These are phyloP conservation scores for Eremophila alpestris DNA, from an alignment of 2,797 vertebrate species.

Conservation along the genomic window DNA sequence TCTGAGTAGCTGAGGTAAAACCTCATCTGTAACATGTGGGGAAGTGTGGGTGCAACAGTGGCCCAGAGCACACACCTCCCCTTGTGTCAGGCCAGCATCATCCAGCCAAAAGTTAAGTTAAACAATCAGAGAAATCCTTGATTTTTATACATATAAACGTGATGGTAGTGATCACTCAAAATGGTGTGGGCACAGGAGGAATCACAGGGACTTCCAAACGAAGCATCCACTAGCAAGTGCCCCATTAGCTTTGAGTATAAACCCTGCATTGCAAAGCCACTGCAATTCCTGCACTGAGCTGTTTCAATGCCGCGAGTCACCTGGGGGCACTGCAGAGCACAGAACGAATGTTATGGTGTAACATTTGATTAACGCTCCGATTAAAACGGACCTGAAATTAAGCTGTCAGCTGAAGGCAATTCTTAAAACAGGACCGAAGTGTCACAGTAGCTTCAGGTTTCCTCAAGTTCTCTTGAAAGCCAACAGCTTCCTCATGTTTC, in stretches of 20 bases:
- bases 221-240: not conserved
- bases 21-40: not conserved
- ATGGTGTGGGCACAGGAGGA: not conserved
- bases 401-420: not conserved
- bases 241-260: not conserved
- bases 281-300: not conserved
- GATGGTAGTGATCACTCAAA: not conserved
- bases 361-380: not conserved
- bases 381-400: not conserved
- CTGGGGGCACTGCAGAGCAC: slow-evolving; percentile 48
- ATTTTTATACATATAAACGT: not conserved
- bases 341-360: not conserved
- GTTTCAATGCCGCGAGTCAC: not conserved
- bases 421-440: not conserved
- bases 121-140: not conserved
- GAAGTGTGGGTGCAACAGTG: not conserved
- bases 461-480: not conserved
- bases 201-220: not conserved
- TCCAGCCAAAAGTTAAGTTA: not conserved
- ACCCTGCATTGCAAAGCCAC: not conserved
- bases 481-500: not conserved
- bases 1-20: not conserved
- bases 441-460: not conserved
- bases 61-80: not conserved
- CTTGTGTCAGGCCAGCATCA: not conserved